Percentiles rank a stretch among this genome's conserved stretches.
Conservation (phyloP, 2,888 invertebrate genomes). For the Gortyna flavago region DNA sequence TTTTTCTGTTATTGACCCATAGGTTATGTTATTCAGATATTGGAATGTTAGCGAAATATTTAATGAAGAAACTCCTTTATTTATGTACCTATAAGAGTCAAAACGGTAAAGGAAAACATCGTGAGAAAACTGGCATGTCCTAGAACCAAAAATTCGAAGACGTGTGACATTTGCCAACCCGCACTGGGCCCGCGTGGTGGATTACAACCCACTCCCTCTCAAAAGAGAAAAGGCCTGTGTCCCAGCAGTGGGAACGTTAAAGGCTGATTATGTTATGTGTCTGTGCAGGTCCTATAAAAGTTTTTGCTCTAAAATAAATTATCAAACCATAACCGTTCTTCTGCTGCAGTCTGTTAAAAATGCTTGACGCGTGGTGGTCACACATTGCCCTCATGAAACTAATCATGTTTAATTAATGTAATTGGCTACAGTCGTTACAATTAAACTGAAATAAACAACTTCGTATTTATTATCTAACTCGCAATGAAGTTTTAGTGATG, state of each 20-base stretch:
- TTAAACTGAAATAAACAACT: constrained; percentile 17
- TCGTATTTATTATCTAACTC: background rate
- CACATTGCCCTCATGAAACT: constrained; percentile 41
- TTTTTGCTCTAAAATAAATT: background rate
- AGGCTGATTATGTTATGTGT: background rate
- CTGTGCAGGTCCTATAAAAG: background rate
- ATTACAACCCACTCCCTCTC: too few species aligned
- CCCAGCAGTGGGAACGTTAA: too few species aligned
- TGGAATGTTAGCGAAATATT: background rate
- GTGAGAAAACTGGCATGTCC: too few species aligned
- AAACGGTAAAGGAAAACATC: too few species aligned
- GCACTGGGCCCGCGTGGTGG: too few species aligned
- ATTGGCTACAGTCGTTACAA: constrained; percentile 32
- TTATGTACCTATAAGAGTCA: background rate
- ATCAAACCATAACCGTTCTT: background rate
- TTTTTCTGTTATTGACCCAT: constrained; percentile 7
- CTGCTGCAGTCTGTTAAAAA: background rate
- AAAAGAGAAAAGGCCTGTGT: too few species aligned
- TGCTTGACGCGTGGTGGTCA: background rate
- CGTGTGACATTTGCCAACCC: too few species aligned
- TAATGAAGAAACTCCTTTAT: background rate
- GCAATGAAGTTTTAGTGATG: background rate
- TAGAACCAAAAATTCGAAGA: too few species aligned
- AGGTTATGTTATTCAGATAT: background rate
- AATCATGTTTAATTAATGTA: constrained; percentile 46